These are phyloP conservation scores for Elymnias hypermnestra DNA, from an alignment of 1,140 invertebrate species.

Conservation along the genomic window DNA sequence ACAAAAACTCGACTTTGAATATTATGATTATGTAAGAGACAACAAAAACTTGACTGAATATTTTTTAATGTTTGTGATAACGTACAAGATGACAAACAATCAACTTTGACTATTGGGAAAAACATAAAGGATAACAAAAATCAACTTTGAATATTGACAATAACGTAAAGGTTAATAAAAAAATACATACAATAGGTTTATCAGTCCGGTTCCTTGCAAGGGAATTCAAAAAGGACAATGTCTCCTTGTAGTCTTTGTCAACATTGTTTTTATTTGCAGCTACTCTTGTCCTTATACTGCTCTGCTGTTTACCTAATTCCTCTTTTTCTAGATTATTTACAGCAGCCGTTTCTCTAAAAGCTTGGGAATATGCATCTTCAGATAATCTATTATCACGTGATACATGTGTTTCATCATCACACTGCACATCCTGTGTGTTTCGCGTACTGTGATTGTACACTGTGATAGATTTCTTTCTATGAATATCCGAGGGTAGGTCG, in stretches of 20 bases:
- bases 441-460: conserved; percentile 62
- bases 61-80: too few relatives aligned
- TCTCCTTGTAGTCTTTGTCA: conserved; percentile 66
- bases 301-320: conserved; percentile 32
- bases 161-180: conserved; percentile 14
- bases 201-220: conserved; percentile 45
- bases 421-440: conserved; percentile 37
- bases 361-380: conserved; percentile 63
- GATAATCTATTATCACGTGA: conserved; percentile 33
- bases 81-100: too few relatives aligned
- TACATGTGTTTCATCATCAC: conserved; percentile 35
- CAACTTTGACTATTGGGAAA: too few relatives aligned
- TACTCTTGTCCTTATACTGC: conserved; percentile 46
- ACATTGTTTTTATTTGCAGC: conserved; percentile 59
- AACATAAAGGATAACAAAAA: too few relatives aligned
- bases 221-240: conserved; percentile 62
- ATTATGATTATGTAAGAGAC: too few relatives aligned
- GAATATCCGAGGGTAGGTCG: conserved; percentile 17
- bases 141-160: too few relatives aligned
- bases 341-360: conserved; percentile 41
- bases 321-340: conserved; percentile 25
- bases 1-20: too few relatives aligned
- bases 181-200: conserved; percentile 40
- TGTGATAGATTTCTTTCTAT: conserved; percentile 41
- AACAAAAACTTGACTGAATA: too few relatives aligned